A percentile compares a stretch with the other conserved stretches of the same genome.
Evolutionary conservation across 2,888 invertebrate genomes (phyloP).

Genomic region (Cephus runcator): DNA sequence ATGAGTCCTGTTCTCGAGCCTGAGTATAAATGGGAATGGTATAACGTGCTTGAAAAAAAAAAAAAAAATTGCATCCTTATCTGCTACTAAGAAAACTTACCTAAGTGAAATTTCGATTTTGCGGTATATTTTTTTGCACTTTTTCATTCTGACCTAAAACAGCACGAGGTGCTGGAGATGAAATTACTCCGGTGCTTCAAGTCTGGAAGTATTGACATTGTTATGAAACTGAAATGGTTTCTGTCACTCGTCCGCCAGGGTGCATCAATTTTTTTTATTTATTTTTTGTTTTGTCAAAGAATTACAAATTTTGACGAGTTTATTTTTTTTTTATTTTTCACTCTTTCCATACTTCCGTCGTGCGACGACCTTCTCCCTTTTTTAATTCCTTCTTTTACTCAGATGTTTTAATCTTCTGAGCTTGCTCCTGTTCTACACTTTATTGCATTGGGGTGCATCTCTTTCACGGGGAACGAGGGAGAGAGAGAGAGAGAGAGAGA

Average conservation of each 20-base stretch:
- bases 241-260: background rate
- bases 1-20: background rate
- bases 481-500: too few species aligned
- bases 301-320: conserved; percentile 2
- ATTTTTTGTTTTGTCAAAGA: background rate
- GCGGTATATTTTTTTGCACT: background rate
- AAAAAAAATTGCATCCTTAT: background rate
- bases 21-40: background rate
- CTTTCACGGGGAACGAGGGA: conserved; percentile 4
- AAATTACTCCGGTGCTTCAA: background rate
- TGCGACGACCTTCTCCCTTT: background rate
- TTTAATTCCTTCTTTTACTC: background rate
- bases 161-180: background rate
- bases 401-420: background rate
- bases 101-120: background rate
- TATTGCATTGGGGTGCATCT: conserved; percentile 17
- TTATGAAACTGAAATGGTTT: background rate
- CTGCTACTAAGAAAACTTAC: background rate
- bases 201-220: background rate
- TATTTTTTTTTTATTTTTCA: conserved; percentile 3
- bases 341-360: conserved; percentile 2
- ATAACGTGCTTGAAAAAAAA: background rate
- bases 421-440: background rate
- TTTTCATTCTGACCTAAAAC: background rate
- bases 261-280: background rate